phyloP scores from a whole-genome alignment of 1,140 invertebrate genomes.

The Leptopilina boulardi region DNA sequence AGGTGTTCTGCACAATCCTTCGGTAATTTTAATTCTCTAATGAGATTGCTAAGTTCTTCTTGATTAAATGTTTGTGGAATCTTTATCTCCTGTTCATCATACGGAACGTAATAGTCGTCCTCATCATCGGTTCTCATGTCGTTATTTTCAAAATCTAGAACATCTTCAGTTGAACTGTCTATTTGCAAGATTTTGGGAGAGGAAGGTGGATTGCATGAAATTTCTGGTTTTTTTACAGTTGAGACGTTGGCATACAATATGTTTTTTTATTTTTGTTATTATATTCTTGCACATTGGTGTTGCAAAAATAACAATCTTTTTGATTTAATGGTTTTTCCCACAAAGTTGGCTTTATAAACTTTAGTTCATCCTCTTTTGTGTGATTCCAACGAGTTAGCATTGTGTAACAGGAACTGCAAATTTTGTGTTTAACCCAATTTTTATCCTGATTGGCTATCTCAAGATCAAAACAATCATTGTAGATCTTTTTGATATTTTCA shows the following conservation, averaged over 20 bases:
- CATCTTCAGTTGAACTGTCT: not conserved
- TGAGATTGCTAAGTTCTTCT: too few species aligned
- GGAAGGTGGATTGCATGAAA: not conserved
- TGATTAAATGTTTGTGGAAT: not conserved
- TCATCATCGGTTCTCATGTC: not conserved
- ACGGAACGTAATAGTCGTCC: not conserved
- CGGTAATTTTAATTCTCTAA: too few species aligned
- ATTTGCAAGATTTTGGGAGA: not conserved
- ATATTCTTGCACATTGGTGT: conserved; percentile 15
- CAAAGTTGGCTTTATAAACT: not conserved
- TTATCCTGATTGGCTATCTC: too few species aligned
- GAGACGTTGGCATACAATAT: not conserved
- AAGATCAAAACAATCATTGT: too few species aligned
- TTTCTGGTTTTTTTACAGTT: not conserved
- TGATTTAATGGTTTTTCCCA: conserved; percentile 28
- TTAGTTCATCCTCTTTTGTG: not conserved
- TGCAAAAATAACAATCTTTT: conserved; percentile 38
- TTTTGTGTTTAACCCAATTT: too few species aligned
- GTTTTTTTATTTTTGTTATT: not conserved
- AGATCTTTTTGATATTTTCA: too few species aligned
- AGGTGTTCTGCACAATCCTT: conserved; percentile 42
- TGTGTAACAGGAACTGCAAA: conserved; percentile 24
- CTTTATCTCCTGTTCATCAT: not conserved
- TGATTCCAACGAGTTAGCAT: too few species aligned
- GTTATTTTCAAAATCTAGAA: not conserved